A percentile compares a stretch with the other conserved stretches of the same genome.
phyloP scores from a whole-genome alignment of 2,113 vertebrate genomes.

The Progne subis region DNA sequence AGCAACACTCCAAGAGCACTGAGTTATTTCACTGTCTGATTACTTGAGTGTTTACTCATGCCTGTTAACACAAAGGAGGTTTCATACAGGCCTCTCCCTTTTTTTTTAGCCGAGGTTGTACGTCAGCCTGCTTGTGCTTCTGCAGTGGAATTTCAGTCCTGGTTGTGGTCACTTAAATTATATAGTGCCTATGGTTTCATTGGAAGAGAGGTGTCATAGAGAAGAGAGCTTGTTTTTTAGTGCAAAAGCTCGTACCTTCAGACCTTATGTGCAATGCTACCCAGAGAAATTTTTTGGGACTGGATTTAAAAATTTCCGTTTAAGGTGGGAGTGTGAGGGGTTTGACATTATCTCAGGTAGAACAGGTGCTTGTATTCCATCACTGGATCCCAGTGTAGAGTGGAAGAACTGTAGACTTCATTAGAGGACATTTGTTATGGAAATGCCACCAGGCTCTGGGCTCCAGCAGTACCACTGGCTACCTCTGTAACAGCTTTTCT shows the following conservation, averaged over 20 bases:
- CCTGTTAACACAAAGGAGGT: neutral
- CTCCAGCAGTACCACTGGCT: neutral
- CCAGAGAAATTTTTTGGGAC: neutral
- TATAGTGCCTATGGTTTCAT: neutral
- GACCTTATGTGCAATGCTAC: neutral
- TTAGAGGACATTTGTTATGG: neutral
- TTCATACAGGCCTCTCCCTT: neutral
- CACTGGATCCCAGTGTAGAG: fast-evolving
- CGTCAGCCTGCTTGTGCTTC: neutral
- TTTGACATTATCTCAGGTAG: neutral
- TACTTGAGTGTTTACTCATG: neutral
- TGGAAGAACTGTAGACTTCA: neutral
- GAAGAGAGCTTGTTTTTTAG: neutral
- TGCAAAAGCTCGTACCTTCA: neutral
- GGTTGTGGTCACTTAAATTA: neutral
- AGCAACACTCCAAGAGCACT: neutral
- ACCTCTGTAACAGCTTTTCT: neutral
- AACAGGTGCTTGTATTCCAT: neutral
- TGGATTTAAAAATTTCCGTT: neutral
- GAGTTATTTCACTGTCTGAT: neutral
- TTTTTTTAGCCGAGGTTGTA: neutral
- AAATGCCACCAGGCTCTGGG: neutral
- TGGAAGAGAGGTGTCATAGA: neutral
- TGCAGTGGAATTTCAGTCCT: neutral
- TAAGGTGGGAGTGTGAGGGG: neutral